Evolutionary conservation across 1,140 invertebrate species (phyloP).

Genomic region (Leptinotarsa undecemlineata): DNA sequence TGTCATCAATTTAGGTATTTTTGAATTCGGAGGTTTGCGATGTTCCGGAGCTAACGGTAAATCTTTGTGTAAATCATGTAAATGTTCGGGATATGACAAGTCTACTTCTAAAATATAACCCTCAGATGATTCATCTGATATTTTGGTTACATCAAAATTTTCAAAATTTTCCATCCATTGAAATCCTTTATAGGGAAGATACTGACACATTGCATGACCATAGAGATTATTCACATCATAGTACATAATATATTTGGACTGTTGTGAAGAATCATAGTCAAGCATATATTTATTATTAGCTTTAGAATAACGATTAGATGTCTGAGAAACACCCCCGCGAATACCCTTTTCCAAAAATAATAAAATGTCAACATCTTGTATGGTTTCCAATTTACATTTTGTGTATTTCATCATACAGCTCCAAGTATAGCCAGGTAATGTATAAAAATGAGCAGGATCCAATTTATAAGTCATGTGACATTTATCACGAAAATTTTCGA

Average conservation of each 20-base stretch:
- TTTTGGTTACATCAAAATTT: slow-evolving; percentile 6
- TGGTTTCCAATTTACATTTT: slow-evolving; percentile 43
- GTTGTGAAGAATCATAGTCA: background rate
- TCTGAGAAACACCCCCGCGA: slow-evolving; percentile 50
- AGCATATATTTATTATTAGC: slow-evolving; percentile 55
- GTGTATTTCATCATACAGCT: slow-evolving; percentile 44
- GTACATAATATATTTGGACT: background rate
- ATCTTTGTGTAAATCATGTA: slow-evolving; percentile 51
- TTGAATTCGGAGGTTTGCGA: slow-evolving; percentile 33
- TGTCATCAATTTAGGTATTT: slow-evolving; percentile 53
- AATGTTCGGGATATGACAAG: slow-evolving; percentile 19
- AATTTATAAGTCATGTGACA: slow-evolving; percentile 43
- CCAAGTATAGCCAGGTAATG: slow-evolving; percentile 50
- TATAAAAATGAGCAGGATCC: slow-evolving; percentile 50
- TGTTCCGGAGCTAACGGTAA: slow-evolving; percentile 54
- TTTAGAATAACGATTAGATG: slow-evolving; percentile 46
- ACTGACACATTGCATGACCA: background rate
- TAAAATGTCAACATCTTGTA: slow-evolving; percentile 53
- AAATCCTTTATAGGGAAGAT: background rate
- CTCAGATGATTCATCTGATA: background rate
- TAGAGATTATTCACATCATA: background rate
- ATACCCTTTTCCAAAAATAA: slow-evolving; percentile 52
- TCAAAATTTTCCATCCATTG: background rate
- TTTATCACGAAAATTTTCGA: slow-evolving; percentile 53
- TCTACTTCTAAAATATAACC: slow-evolving; percentile 49